These are phyloP conservation scores for Phyto melanocephala DNA, from an alignment of 2,888 invertebrate species.

Conservation along the genomic window DNA sequence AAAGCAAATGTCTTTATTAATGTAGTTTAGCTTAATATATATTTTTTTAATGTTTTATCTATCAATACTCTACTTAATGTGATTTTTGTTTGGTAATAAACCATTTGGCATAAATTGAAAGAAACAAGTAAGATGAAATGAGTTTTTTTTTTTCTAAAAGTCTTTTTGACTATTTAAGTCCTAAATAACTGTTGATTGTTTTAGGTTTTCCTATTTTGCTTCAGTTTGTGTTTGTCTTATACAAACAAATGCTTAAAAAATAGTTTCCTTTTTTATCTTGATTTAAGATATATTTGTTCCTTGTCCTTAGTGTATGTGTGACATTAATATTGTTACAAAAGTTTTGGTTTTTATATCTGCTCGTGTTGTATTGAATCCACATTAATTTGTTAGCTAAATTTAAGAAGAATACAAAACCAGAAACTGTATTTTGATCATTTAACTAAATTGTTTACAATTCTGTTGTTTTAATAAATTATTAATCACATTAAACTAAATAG, in stretches of 20 bases:
- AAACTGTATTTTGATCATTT: slow-evolving; percentile 12
- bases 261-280: slow-evolving; percentile 12
- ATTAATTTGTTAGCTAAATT: background rate
- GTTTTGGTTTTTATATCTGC: background rate
- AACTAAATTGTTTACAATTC: slow-evolving; percentile 29
- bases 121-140: background rate
- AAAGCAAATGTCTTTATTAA: slow-evolving; percentile 18
- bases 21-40: background rate
- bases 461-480: background rate
- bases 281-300: slow-evolving; percentile 17
- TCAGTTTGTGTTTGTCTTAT: background rate
- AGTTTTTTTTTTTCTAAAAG: background rate
- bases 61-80: too few relatives aligned
- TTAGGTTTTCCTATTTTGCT: background rate
- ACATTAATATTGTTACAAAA: slow-evolving; percentile 37
- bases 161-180: background rate
- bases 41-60: slow-evolving; percentile 10
- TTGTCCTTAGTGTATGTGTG: background rate
- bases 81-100: slow-evolving; percentile 27
- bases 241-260: background rate
- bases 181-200: slow-evolving; percentile 48
- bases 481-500: background rate
- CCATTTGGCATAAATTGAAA: slow-evolving; percentile 28
- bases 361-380: background rate
- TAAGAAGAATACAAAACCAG: background rate